A percentile compares a stretch with the other conserved stretches of the same genome.
phyloP scores from a whole-genome alignment of 2,113 vertebrate genomes.

The Lota lota region DNA sequence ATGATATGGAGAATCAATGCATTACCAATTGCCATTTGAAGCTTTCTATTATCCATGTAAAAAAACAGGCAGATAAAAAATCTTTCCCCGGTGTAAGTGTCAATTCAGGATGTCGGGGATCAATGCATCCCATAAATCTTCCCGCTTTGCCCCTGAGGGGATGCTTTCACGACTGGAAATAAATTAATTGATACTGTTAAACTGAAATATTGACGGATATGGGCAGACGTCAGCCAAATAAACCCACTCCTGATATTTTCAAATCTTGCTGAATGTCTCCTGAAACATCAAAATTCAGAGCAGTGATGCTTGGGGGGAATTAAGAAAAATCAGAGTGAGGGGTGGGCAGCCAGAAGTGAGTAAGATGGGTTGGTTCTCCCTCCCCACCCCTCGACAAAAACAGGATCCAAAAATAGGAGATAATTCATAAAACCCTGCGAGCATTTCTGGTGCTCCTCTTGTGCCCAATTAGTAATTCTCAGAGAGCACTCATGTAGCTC shows the following conservation, averaged over 20 bases:
- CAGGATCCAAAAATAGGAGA: constrained; percentile 51
- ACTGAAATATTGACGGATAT: constrained; percentile 11
- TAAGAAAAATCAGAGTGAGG: constrained; percentile 57
- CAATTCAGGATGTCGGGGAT: constrained; percentile 31
- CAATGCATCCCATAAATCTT: constrained; percentile 39
- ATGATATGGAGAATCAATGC: constrained; percentile 37
- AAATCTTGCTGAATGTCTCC: constrained; percentile 17
- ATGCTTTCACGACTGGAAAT: constrained; percentile 30
- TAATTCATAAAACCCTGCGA: constrained; percentile 69
- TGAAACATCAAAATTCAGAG: constrained; percentile 23
- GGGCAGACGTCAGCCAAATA: not conserved
- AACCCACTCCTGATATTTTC: constrained; percentile 13
- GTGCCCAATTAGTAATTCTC: constrained; percentile 92
- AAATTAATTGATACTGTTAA: constrained; percentile 33
- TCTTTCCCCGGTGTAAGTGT: constrained; percentile 10
- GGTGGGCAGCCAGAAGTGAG: constrained; percentile 68
- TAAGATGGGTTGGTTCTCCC: constrained; percentile 30
- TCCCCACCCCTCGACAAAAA: constrained; percentile 1
- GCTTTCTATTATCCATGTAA: constrained; percentile 19
- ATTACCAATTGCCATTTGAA: constrained; percentile 33
- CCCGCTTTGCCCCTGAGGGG: constrained; percentile 22
- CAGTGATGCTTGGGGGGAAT: constrained; percentile 17
- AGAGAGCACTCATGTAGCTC: constrained; percentile 85
- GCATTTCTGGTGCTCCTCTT: constrained; percentile 81
- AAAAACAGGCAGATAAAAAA: constrained; percentile 9